Base-by-base conservation (phyloP, 2,113 vertebrate genomes). In the Zootoca vivipara region DNA sequence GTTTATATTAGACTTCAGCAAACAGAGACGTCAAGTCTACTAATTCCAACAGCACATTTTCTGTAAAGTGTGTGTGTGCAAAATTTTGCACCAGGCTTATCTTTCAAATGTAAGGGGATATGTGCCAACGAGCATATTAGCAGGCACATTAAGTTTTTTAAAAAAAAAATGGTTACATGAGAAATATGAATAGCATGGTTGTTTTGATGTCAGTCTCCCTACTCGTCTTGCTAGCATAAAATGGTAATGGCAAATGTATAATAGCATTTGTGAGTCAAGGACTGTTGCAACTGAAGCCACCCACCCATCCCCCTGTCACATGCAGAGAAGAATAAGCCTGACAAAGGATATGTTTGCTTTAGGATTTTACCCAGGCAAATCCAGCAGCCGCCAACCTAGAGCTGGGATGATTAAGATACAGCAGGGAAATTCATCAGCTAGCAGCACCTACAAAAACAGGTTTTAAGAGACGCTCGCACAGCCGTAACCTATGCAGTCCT, bases 41-140 rank as follows among this genome's bases (percentile, higher is more conserved):
- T 75, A 40, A 10, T 40, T 24, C 22, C 5, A 46, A 16, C 2
- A 78, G 22, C 38, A 78, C 28, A 2, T 5, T 28, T 52, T 26
- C 20, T 42, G 38, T 42, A 26, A 74, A 38, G 75, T 78, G 40
- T 46, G 10, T 46, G 10, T 78, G 38, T 46, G 40, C 26, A 35
- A 42, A 28, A 7, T 15, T 7, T 16, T 73, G 42, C 22, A 87
- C 74, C 12, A 5, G 91, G 18, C 24, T 85, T 94, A 90, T 89
- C 89, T 28, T 78, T 89, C 88, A 85, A 65, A 33, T 93, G 86
- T 89, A 77, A 85, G 42, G 56, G 40, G 90, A n/a, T n/a, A 18
- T 77, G 46, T 83, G 70, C 28, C 0, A 26, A 18, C 35, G 82
- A 75, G 46, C 18, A 81, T 56, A 81, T 85, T 91, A 91, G 72